Base-by-base conservation (phyloP, 2,888 invertebrate species). In the Euclidia mi region DNA sequence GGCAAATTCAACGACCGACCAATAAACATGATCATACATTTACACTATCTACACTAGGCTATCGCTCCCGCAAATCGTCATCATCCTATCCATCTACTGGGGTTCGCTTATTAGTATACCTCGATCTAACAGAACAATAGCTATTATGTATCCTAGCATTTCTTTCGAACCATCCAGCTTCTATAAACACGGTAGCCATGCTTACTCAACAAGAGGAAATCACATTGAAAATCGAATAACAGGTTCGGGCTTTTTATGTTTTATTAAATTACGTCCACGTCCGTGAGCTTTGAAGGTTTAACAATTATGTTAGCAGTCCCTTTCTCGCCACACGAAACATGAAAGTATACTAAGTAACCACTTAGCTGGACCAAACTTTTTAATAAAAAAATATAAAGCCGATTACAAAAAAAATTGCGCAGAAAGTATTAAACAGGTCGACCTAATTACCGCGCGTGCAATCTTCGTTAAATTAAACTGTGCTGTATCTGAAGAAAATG, bases 391-490 rank as follows among this genome's bases (percentile, higher is more conserved):
- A 38, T 32, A 41, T 18, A 18, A 47, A 37, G 45, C 28, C 37
- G 28, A 37, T 46, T 41, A 10, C 15, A 29, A 18, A 18, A 40
- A 14, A 31, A 12, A 38, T n/a, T 25, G 20, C 20, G 45, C 20
- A 41, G 25, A 32, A 40, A 20, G 20, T 48, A 46, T 28, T 35
- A 35, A 37, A 25, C 11, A 2, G 25, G 40, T 10, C 25, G 20
- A 64, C 14, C 90, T 67, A 46, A 46, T 37, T 46, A 46, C 35
- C 28, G 14, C 28, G 25, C 28, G 6, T 35, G 35, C 47, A 47
- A 47, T 37, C 38, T 47, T 38, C 38, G 15, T 38, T 47, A 38
- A 38, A 47, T 47, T 47, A 18, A 25, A 25, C 20, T 25, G 6
- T 6, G 20, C 20, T 25, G 3, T n/a, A n/a, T n/a, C n/a, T n/a